These are phyloP conservation scores for Procavia capensis DNA, from an alignment of 2,113 vertebrate species.

Conservation along the genomic window DNA sequence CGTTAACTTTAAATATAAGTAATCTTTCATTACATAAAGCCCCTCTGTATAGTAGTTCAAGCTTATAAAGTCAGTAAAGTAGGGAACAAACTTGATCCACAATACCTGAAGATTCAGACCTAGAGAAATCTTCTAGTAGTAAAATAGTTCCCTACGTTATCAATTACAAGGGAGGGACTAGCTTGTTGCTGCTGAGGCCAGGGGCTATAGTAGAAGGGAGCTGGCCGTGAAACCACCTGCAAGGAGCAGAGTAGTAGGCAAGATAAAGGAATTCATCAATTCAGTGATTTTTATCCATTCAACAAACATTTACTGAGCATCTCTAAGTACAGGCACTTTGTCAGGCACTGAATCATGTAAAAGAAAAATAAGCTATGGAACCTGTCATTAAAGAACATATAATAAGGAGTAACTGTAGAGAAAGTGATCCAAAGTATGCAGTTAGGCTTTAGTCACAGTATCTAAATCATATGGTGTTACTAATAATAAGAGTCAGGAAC, in stretches of 20 bases:
- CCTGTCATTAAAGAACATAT: not conserved
- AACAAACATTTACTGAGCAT: slow-evolving; percentile 69
- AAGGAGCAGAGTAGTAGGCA: slow-evolving; percentile 79
- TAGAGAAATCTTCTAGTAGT: slow-evolving; percentile 82
- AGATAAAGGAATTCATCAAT: slow-evolving; percentile 67
- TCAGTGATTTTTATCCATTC: slow-evolving; percentile 69
- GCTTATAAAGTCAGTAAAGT: slow-evolving; percentile 67
- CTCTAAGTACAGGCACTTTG: slow-evolving; percentile 41
- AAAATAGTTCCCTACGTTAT: slow-evolving; percentile 80
- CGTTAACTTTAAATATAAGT: slow-evolving; percentile 32
- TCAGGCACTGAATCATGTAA: slow-evolving; percentile 59
- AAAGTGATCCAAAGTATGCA: not conserved
- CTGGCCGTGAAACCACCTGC: slow-evolving; percentile 79
- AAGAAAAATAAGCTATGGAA: not conserved
- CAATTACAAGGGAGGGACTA: slow-evolving; percentile 81
- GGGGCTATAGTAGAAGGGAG: slow-evolving; percentile 78
- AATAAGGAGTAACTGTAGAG: slow-evolving; percentile 12
- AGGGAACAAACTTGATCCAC: slow-evolving; percentile 78
- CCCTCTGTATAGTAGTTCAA: slow-evolving; percentile 63
- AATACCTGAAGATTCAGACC: slow-evolving; percentile 84
- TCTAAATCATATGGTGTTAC: not conserved
- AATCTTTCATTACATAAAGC: slow-evolving; percentile 39
- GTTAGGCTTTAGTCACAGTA: slow-evolving; percentile 34
- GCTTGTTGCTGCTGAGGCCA: slow-evolving; percentile 81
- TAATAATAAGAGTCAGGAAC: not conserved